Evolutionary conservation across 1,140 invertebrate species (phyloP), one percentile per base, ranked within the genome.

Genomic region (Drosophila funebris): DNA sequence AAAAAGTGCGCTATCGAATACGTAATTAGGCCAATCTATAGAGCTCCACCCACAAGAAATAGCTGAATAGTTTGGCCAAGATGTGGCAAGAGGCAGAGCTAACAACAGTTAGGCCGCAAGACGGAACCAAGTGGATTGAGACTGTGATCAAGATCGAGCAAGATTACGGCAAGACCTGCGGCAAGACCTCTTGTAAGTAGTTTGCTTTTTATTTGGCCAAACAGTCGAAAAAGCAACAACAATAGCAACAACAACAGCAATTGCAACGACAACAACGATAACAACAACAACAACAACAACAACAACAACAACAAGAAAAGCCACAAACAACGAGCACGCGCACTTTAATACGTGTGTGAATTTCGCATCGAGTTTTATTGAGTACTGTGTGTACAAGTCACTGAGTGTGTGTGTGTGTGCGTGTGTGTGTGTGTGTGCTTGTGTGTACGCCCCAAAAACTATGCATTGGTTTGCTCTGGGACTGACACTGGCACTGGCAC

Each of bases 341-440:
- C 72, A 77, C 56, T 57, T 76, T 61, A 73, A 73, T 53, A 75
- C 75, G 79, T 83, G 79, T 83, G 79, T 83, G 79, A 83, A 83
- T 82, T 76, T 72, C 31, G 69, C 73, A 71, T 66, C 46, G 24
- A 57, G 46, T 56, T 75, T 74, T 85, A 71, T 71, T 71, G 68
- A 71, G 24, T 31, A 57, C 68, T 85, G 39, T 80, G 14, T 73
- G 73, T 73, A 68, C 62, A 54, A 8, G 29, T 5, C 0, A 2
- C 7, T 27, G 24, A 3, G 24, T 61, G 57, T 70, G 6, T 20
- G 48, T 43, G 22, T 57, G 20, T 27, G 48, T 48, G 58, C 37
- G 41, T 63, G 24, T 24, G 48, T 27, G 18, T 13, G 18, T 11
- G 48, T 33, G 39, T 37, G 39, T 29, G 14, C 18, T 44, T 67